Evolutionary conservation across 2,797 vertebrate genomes (phyloP), one percentile per base, ranked within the genome.

Genomic region (Falco cherrug): DNA sequence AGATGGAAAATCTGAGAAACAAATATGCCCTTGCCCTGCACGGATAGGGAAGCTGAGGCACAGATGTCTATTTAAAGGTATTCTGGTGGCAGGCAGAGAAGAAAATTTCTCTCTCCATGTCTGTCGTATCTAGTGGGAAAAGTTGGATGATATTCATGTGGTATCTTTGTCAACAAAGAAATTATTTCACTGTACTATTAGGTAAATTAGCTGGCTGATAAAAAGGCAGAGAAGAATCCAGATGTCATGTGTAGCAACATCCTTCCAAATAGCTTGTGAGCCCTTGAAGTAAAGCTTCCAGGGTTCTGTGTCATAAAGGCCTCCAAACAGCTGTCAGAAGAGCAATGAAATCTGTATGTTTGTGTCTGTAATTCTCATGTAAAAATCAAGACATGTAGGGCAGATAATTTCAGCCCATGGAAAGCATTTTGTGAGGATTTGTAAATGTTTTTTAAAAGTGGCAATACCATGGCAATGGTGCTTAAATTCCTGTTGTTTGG

Each of bases 131-230:
- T 93, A 60, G 26, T 68, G n/a, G 84, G 68, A 86, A 89, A 82
- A 89, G 57, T 74, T 64, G 78, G 26, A 74, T 85, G 45, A 83
- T 82, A 82, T 63, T 93, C 41, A 79, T 86, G 33, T 90, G 80
- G 71, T 90, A 29, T 93, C 91, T 87, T 82, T 45, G 94, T 94
- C 75, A 84, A 87, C 43, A 93, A 88, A 84, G 69, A 80, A 64
- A 94, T 93, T 89, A 17, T 93, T 95, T 89, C 20, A 47, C 28
- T 85, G 20, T 69, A 91, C 31, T 33, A 65, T 87, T 90, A 96
- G 84, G 84, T 91, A 92, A 97, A 95, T 95, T 90, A 90, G 63
- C 60, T 84, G 59, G 74, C 28, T 84, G 74, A 90, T 91, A 76
- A 84, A 95, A 94, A 65, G 53, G 28, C 43, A 64, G 83, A 86